Evolutionary conservation across 2,797 vertebrate species (phyloP).

Genomic region (Chaenodraco wilsoni): DNA sequence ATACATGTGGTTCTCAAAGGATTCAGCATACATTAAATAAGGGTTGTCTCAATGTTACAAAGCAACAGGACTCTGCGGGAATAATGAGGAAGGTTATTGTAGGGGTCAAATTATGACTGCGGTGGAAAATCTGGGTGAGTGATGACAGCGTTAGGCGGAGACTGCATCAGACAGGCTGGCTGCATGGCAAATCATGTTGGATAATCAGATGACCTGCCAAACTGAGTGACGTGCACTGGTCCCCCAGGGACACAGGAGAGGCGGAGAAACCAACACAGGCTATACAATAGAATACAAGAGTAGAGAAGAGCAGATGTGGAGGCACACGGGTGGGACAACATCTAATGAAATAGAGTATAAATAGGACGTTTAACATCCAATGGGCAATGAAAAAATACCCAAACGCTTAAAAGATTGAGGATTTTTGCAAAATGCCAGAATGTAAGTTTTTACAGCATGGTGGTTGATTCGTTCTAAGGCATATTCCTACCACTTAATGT

Average conservation of each 20-base stretch:
- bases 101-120: conserved; percentile 24
- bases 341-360: no score
- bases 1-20: background rate
- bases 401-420: no score
- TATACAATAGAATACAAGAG: background rate
- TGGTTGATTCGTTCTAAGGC: background rate
- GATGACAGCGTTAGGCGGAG: conserved; percentile 35
- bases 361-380: background rate
- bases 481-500: background rate
- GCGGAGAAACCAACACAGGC: background rate
- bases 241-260: background rate
- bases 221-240: background rate
- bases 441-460: background rate
- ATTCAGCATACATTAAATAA: background rate
- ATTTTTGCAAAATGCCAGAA: background rate
- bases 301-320: background rate
- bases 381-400: no score
- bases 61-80: background rate
- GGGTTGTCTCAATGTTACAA: background rate
- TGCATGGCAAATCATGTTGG: conserved; percentile 38
- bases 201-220: conserved; percentile 50
- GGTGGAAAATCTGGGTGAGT: conserved; percentile 36
- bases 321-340: background rate
- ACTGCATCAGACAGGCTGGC: conserved; percentile 35
- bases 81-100: background rate